phyloP scores from a whole-genome alignment of 2,888 invertebrate species.

The Sesamia inferens region DNA sequence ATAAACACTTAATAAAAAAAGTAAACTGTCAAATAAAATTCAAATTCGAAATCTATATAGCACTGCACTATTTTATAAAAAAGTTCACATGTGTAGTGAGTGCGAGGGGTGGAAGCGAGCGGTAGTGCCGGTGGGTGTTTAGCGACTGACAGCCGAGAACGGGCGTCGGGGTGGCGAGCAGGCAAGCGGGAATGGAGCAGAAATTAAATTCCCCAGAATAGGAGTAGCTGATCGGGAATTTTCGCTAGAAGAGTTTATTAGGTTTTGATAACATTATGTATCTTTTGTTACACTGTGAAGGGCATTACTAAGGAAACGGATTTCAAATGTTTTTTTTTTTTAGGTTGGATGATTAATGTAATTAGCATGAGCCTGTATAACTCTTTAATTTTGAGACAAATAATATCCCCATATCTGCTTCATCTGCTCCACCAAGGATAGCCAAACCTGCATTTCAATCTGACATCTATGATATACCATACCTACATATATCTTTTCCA shows the following conservation, averaged over 20 bases:
- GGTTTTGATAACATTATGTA: background rate
- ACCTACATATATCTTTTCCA: background rate
- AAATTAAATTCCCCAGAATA: slow-evolving; percentile 50
- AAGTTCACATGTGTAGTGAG: slow-evolving; percentile 81
- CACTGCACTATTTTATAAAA: slow-evolving; percentile 79
- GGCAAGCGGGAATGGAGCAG: slow-evolving; percentile 14
- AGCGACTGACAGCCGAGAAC: slow-evolving; percentile 74
- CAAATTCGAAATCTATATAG: slow-evolving; percentile 53
- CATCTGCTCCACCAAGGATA: too few relatives aligned
- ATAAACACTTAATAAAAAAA: slow-evolving; percentile 65
- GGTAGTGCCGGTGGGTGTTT: slow-evolving; percentile 69
- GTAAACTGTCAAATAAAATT: slow-evolving; percentile 58
- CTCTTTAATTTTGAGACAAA: background rate
- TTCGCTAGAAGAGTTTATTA: slow-evolving; percentile 33
- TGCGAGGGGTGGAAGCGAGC: slow-evolving; percentile 68
- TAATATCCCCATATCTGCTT: background rate
- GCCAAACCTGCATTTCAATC: background rate
- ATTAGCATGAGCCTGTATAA: background rate
- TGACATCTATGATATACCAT: background rate
- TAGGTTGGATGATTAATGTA: background rate
- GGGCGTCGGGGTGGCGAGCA: slow-evolving; percentile 47
- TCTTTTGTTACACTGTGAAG: background rate
- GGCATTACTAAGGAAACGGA: background rate
- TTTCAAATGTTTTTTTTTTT: background rate
- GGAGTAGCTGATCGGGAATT: slow-evolving; percentile 34